A percentile compares a stretch with the other conserved stretches of the same genome.
These are phyloP conservation scores for Oppia nitens DNA, from an alignment of 1,140 invertebrate species.

Conservation along the genomic window DNA sequence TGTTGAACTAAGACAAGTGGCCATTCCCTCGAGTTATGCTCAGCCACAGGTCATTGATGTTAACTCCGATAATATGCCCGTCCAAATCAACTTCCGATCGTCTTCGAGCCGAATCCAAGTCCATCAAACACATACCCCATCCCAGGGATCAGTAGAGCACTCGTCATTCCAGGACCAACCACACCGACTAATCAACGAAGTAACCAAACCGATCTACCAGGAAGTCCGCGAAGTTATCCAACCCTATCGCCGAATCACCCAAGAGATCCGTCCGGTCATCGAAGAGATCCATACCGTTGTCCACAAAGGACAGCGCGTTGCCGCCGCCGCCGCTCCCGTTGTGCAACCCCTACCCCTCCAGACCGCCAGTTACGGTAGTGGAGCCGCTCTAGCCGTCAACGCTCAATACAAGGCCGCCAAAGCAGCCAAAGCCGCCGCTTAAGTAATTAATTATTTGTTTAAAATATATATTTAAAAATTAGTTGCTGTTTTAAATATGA, in stretches of 20 bases:
- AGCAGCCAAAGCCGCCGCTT: too few relatives aligned
- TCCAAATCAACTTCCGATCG: background rate
- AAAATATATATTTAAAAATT: too few relatives aligned
- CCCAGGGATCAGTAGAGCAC: slow-evolving; percentile 3
- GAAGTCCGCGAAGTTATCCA: slow-evolving; percentile 11
- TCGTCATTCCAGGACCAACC: slow-evolving; percentile 3
- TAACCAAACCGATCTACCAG: slow-evolving; percentile 2
- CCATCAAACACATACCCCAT: slow-evolving; percentile 11
- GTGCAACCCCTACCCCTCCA: background rate
- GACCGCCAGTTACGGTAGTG: too few relatives aligned
- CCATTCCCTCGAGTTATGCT: background rate
- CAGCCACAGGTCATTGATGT: slow-evolving; percentile 10
- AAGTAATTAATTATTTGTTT: too few relatives aligned
- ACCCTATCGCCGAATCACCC: slow-evolving; percentile 12
- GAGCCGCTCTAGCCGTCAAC: too few relatives aligned
- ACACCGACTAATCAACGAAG: slow-evolving; percentile 6
- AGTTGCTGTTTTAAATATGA: too few relatives aligned
- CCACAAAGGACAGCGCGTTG: background rate
- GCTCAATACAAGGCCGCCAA: too few relatives aligned
- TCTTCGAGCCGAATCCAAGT: slow-evolving; percentile 4
- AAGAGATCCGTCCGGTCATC: slow-evolving; percentile 11
- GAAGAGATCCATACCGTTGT: slow-evolving; percentile 9
- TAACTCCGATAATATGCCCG: slow-evolving; percentile 1
- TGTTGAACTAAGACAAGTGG: slow-evolving; percentile 7
- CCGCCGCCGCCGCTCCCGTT: too few relatives aligned